phyloP scores from a whole-genome alignment of 2,113 vertebrate species.

The Panurus biarmicus region DNA sequence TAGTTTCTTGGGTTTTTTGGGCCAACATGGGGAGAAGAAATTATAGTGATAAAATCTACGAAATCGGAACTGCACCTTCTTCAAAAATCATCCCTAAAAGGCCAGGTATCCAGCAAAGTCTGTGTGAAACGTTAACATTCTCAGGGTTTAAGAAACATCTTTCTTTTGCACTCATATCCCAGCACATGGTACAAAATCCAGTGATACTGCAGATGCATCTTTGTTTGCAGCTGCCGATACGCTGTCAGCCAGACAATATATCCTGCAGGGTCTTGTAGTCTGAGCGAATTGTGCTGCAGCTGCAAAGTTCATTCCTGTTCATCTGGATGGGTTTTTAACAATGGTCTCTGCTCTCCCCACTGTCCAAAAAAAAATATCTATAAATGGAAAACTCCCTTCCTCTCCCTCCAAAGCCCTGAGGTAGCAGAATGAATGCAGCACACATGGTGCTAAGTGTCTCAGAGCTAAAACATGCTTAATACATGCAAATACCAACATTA shows the following conservation, averaged over 20 bases:
- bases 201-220: not conserved
- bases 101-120: not conserved
- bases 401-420: not conserved
- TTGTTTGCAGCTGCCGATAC: not conserved
- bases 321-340: slow-evolving; percentile 32
- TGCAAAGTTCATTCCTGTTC: slow-evolving; percentile 37
- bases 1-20: not conserved
- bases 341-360: slow-evolving; percentile 1
- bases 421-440: slow-evolving; percentile 8
- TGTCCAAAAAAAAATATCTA: slow-evolving; percentile 30
- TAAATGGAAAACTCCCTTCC: not conserved
- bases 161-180: not conserved
- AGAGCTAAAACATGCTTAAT: slow-evolving; percentile 47
- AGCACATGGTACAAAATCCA: not conserved
- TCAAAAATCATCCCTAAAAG: not conserved
- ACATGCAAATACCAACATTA: slow-evolving; percentile 51
- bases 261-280: slow-evolving; percentile 34
- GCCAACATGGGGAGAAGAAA: not conserved
- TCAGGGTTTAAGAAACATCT: not conserved
- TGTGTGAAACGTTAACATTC: not conserved
- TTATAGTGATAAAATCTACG: not conserved
- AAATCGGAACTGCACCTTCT: not conserved
- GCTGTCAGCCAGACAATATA: not conserved
- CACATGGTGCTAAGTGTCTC: slow-evolving; percentile 49
- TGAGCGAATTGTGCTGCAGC: slow-evolving; percentile 24